Evolutionary conservation across 2,113 vertebrate species (phyloP), one percentile per base, ranked within the genome.

Genomic region (Petroica traversi): DNA sequence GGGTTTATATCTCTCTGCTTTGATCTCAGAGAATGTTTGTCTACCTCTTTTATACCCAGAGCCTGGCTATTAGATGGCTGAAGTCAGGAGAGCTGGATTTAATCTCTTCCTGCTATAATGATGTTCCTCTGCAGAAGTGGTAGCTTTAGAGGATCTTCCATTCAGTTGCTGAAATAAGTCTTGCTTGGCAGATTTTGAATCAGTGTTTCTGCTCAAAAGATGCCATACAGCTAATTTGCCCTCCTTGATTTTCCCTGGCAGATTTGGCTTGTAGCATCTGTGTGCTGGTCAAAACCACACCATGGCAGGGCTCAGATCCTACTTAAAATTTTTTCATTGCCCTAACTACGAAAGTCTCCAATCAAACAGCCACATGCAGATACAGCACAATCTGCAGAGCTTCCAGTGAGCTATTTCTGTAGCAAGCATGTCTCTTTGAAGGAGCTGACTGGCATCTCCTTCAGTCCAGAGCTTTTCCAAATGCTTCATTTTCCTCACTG

Each of bases 271-370:
- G 13, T 61, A n/a, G 49, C 90, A 64, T 25, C 45, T 76, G 24
- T 3, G 0, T 46, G 19, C 19, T 59, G 52, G 26, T 43, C 48
- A 88, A 64, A 93, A 36, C 9, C 19, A 12, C 59, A 19, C 8
- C 19, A 7, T 25, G n/a, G 5, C 26, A 68, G 46, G 19, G 38
- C 26, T 78, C 19, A 33, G 59, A 41, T 54, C 7, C 14, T 69
- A 15, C 41, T 69, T n/a, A n/a, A 82, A 58, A 36, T 38, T 49
- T 88, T n/a, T 57, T 63, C 46, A 63, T 3, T 16, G 26, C 46
- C 33, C 23, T 34, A 10, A 25, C 46, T 58, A 4, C 0, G 3
- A 59, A 71, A 0, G 0, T 38, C 36, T 64, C 24, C 28, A 33
- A 57, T 40, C 19, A 26, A 8, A 77, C 3, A 33, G 22, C 31